Percentiles rank a stretch among this genome's conserved stretches.
phyloP scores from a whole-genome alignment of 23 tunicate genomes.

The Ascidia mentula region DNA sequence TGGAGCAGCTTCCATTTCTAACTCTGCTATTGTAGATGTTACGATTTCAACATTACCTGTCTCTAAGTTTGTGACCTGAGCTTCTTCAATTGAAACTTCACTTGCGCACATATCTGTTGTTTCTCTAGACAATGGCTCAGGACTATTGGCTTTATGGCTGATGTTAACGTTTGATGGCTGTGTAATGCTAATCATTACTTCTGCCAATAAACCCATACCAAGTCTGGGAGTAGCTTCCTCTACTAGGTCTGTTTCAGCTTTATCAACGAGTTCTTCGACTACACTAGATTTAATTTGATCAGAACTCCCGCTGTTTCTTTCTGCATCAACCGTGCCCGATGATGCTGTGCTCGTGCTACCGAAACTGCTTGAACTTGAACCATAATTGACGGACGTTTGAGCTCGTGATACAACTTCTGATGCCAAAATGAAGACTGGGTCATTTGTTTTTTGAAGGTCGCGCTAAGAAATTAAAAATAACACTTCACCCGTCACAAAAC shows the following conservation, averaged over 20 bases:
- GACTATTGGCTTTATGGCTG: background rate
- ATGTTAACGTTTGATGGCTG: background rate
- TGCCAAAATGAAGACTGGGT: conserved; percentile 12
- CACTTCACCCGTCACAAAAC: background rate
- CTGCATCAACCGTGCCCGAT: conserved; percentile 5
- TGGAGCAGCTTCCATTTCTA: background rate
- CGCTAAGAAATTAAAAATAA: background rate
- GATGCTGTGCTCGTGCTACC: conserved; percentile 31
- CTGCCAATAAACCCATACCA: background rate
- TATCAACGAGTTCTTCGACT: conserved; percentile 20
- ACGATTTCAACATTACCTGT: no score
- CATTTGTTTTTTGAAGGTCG: background rate
- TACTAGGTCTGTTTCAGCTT: background rate
- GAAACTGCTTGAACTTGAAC: conserved; percentile 36
- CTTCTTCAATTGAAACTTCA: no score
- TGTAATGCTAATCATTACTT: background rate
- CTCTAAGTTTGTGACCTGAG: no score
- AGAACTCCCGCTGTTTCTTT: background rate
- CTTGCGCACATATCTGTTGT: no score
- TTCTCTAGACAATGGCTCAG: no score
- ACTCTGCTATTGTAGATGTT: background rate
- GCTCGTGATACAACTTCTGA: conserved; percentile 28
- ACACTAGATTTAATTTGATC: background rate
- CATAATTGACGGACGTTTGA: conserved; percentile 25
- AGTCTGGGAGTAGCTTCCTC: background rate